phyloP scores from a whole-genome alignment of 2,797 vertebrate species.

The Ammospiza maritima region DNA sequence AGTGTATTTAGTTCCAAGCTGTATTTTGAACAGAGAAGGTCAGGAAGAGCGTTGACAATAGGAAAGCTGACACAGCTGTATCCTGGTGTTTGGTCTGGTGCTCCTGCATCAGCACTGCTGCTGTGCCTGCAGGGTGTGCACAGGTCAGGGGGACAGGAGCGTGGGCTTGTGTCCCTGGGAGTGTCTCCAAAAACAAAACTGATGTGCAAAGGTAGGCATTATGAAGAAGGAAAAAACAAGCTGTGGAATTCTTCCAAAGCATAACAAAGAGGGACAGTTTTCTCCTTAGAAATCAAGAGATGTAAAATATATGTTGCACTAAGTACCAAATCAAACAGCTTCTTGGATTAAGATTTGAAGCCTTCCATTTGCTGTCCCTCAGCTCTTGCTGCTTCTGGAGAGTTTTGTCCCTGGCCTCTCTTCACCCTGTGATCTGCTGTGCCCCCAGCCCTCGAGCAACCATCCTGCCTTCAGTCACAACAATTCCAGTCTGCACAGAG shows the following conservation, averaged over 20 bases:
- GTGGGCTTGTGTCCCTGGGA: fast-evolving
- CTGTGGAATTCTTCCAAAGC: background rate
- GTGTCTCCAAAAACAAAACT: background rate
- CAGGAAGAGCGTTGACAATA: background rate
- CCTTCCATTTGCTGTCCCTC: background rate
- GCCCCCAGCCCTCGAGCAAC: background rate
- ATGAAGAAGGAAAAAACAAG: fast-evolving
- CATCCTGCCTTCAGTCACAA: background rate
- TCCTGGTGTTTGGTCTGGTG: background rate
- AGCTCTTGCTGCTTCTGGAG: background rate
- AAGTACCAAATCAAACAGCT: background rate
- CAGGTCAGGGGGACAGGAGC: fast-evolving
- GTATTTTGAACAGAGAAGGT: background rate
- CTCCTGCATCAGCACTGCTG: background rate
- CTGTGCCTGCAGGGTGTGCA: background rate
- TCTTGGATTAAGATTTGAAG: background rate
- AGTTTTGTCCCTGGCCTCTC: background rate
- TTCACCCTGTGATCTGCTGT: background rate
- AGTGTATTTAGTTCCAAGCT: background rate
- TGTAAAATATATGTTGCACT: fast-evolving
- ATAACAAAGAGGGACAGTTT: background rate
- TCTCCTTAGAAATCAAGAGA: background rate
- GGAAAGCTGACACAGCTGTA: slow-evolving; percentile 49
- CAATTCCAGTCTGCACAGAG: background rate
- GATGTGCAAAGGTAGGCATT: background rate